Base-by-base conservation (phyloP, 2,113 vertebrate species). In the Penelope pileata region DNA sequence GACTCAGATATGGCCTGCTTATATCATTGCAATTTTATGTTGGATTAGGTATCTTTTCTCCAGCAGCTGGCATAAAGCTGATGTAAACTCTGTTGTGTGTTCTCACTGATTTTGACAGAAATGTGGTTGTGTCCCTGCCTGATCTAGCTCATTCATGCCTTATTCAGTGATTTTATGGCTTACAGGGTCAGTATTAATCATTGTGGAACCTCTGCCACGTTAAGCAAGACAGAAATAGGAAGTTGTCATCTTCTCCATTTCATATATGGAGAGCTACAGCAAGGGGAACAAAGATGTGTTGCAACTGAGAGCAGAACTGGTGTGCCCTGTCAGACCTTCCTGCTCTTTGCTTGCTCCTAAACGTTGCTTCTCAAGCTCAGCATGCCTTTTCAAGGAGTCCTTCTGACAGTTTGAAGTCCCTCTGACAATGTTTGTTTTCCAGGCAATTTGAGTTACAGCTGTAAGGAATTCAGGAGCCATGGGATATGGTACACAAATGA, bases 121-220 rank as follows among this genome's bases (percentile, higher is more conserved):
- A 77, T 50, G 50, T 69, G 59, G 45, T 86, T 88, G 72, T 79
- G 58, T 63, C 68, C 14, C 1, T 93, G 86, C 68, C 83, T 88
- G 72, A 74, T 92, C 73, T 88, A 91, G 77, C 77, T 94, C 81
- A 70, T 81, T 94, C 86, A 82, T 62, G 84, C 81, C 69, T 88
- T 92, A 56, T 59, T 83, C 67, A 91, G 56, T 75, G 64, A 84
- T 88, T 78, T 62, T 16, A 34, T 59, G 91, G 64, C 64, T 94
- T 54, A 50, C 26, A 92, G 42, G 81, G 81, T n/a, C 54, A 74
- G 77, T 47, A 59, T 78, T 81, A 75, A 83, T 92, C 88, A 42
- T 69, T 81, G 50, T 81, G 50, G 32, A 83, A 54, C 56, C 29
- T 91, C n/a, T 70, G 36, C 54, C 32, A 3, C 38, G 19, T 91